These are phyloP conservation scores for Thecophora atra DNA, from an alignment of 2,888 invertebrate genomes.

Conservation along the genomic window DNA sequence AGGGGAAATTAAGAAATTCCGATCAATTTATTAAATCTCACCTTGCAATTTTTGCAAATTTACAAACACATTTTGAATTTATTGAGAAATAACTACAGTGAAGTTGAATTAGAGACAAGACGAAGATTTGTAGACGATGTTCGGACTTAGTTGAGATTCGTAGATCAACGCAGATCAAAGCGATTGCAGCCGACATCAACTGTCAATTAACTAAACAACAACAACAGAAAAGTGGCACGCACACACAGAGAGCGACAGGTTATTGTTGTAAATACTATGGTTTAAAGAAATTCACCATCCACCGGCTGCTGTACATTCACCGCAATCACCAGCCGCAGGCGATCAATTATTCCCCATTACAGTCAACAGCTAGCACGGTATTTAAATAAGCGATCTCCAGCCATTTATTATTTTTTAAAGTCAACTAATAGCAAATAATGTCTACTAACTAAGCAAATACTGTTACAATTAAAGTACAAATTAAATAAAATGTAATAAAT, in stretches of 20 bases:
- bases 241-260: not conserved
- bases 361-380: not conserved
- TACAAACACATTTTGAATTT: too few species aligned
- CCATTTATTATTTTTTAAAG: not conserved
- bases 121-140: too few species aligned
- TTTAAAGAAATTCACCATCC: not conserved
- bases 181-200: constrained; percentile 3
- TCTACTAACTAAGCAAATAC: not conserved
- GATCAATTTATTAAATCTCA: too few species aligned
- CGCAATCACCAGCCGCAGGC: not conserved
- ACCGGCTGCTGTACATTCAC: constrained; percentile 3
- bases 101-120: too few species aligned
- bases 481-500: too few species aligned
- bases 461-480: not conserved
- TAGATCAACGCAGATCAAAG: constrained; percentile 6
- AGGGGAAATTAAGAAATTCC: too few species aligned
- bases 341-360: constrained; percentile 11
- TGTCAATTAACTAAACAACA: constrained; percentile 18
- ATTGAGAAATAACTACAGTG: constrained; percentile 3
- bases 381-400: not conserved
- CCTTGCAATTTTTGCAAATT: too few species aligned
- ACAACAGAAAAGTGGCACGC: not conserved
- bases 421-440: not conserved
- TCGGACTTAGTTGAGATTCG: not conserved
- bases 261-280: not conserved